Evolutionary conservation across 1,140 invertebrate species (phyloP).

Genomic region (Maniola jurtina): DNA sequence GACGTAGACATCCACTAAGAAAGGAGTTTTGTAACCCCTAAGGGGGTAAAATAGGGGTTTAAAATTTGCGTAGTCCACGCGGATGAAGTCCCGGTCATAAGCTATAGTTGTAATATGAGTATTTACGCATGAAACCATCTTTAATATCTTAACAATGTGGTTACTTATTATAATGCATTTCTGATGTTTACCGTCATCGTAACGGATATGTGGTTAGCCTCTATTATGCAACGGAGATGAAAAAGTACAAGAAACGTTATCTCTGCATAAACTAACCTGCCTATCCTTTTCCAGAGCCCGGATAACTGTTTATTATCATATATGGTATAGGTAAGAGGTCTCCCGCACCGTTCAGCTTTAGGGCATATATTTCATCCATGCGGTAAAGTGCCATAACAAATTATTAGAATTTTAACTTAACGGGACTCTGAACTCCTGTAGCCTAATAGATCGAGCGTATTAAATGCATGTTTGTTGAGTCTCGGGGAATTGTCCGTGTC

Average conservation of each 20-base stretch:
- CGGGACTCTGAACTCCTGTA: slow-evolving; percentile 11
- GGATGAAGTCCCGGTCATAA: too few relatives aligned
- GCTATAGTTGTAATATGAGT: too few relatives aligned
- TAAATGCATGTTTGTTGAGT: not conserved
- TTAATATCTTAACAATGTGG: slow-evolving; percentile 1
- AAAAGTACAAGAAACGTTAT: slow-evolving; percentile 35
- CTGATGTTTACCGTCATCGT: slow-evolving; percentile 25
- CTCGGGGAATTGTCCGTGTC: not conserved
- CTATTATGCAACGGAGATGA: slow-evolving; percentile 33
- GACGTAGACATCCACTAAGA: too few relatives aligned
- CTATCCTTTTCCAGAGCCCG: slow-evolving; percentile 28
- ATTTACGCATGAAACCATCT: not conserved
- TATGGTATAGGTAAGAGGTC: slow-evolving; percentile 22
- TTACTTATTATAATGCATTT: slow-evolving; percentile 13
- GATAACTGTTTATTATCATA: slow-evolving; percentile 34
- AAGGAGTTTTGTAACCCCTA: too few relatives aligned
- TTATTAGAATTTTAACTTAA: slow-evolving; percentile 23
- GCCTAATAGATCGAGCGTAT: slow-evolving; percentile 6
- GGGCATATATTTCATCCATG: slow-evolving; percentile 28
- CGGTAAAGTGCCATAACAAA: slow-evolving; percentile 21
- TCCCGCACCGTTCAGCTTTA: slow-evolving; percentile 20
- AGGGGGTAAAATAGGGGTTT: too few relatives aligned
- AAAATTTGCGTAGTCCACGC: too few relatives aligned
- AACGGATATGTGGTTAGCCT: slow-evolving; percentile 32
- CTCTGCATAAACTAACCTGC: slow-evolving; percentile 20